Percentiles rank a stretch among this genome's conserved stretches.
phyloP scores from a whole-genome alignment of 2,888 invertebrate genomes.

The Therioaphis trifolii region DNA sequence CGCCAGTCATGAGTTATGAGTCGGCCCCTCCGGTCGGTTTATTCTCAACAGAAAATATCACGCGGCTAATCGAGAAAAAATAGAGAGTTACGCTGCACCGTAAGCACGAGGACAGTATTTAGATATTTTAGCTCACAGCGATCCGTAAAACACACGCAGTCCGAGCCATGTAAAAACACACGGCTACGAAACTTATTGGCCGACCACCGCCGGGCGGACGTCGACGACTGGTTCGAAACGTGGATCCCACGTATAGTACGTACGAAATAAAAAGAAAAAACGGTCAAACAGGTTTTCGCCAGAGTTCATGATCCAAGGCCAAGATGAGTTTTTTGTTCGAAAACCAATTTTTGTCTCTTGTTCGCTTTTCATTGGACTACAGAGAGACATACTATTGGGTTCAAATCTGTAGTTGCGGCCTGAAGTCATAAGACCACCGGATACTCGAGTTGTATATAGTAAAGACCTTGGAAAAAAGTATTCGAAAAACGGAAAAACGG shows the following conservation, averaged over 20 bases:
- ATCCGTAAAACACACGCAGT: conserved; percentile 1
- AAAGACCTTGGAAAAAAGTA: background rate
- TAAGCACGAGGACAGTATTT: background rate
- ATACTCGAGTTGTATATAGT: background rate
- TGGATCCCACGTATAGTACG: conserved; percentile 11
- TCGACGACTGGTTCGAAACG: conserved; percentile 15
- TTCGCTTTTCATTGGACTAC: background rate
- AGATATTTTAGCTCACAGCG: conserved; percentile 26
- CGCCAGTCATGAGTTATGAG: background rate
- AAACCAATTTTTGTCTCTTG: conserved; percentile 19
- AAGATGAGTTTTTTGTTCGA: conserved; percentile 14
- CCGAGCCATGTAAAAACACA: background rate
- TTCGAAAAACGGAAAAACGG: background rate
- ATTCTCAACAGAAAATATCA: background rate
- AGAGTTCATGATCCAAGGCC: conserved; percentile 40
- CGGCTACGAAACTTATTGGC: conserved; percentile 10
- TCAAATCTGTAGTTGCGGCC: no score
- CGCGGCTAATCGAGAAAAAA: no score
- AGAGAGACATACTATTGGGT: background rate
- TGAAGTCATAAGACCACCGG: no score
- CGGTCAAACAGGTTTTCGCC: conserved; percentile 47
- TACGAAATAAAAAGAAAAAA: conserved; percentile 30
- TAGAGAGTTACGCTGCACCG: conserved; percentile 24
- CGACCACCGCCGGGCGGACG: conserved; percentile 26
- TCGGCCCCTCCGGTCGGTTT: background rate